Evolutionary conservation across 2,797 vertebrate genomes (phyloP), one percentile per base, ranked within the genome.

Genomic region (Lithobates sylvaticus): DNA sequence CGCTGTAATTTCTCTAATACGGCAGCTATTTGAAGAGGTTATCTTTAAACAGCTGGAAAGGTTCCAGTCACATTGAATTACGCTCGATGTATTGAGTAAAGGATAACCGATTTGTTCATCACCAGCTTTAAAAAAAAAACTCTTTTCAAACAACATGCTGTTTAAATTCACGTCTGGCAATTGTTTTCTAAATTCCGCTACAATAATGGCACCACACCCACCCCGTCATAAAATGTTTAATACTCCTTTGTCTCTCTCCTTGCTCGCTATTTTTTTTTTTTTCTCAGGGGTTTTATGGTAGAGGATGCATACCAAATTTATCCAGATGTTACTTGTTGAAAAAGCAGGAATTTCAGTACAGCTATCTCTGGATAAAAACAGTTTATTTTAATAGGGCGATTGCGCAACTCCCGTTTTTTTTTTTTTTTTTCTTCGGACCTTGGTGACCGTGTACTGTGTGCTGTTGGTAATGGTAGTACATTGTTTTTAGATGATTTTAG

Each of bases 251-350:
- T 94, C 92, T 95, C 95, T 91, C 89, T 91, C 90, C 84, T 92
- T 87, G 92, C 93, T 91, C 94, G 93, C 93, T 94, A 92, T 94
- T 94, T 93, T 95, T 93, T 93, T 95, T 93, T 93, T 93, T 93
- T 94, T 94, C 95, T 93, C 91, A 91, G 93, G 96, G 93, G 94
- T 94, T 96, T 95, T 93, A 95, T 93, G 93, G 94, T 94, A 94
- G 94, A 95, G 96, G 95, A 96, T 95, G 93, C 94, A 93, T 93
- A 95, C 94, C 95, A 96, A 95, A 96, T 92, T 94, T 93, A 93
- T 95, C 95, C 94, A 96, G 94, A 96, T 96, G 94, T 95, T 95
- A 95, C 96, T 95, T 94, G 94, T 96, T 95, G 65, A 94, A 93
- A 94, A 92, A 93, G 91, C 89, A 93, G 90, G 89, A 91, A 93